Conservation (phyloP, 2,888 invertebrate species). For the Sphaerophoria taeniata region DNA sequence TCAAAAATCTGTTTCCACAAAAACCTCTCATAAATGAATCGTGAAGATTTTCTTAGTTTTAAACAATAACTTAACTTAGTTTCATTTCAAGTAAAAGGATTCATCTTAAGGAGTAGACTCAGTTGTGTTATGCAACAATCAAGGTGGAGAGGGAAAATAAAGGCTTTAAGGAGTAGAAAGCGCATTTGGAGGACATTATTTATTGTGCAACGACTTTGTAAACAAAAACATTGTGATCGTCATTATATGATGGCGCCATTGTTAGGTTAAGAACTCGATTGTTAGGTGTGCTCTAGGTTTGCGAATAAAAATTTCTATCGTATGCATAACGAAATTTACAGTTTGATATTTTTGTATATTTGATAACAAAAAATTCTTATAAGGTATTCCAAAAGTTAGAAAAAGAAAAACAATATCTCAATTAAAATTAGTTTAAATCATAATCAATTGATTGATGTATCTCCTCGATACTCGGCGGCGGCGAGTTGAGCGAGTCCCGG, state of each 20-base stretch:
- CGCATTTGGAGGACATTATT: slow-evolving; percentile 6
- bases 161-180: neutral
- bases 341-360: slow-evolving; percentile 44
- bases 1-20: slow-evolving; percentile 39
- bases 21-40: slow-evolving; percentile 23
- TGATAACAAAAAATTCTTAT: slow-evolving; percentile 47
- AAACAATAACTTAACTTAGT: neutral
- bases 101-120: slow-evolving; percentile 18
- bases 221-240: slow-evolving; percentile 15
- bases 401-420: slow-evolving; percentile 18
- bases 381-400: slow-evolving; percentile 44
- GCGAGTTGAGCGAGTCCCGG: slow-evolving; percentile 46
- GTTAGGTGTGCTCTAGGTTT: slow-evolving; percentile 50
- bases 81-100: slow-evolving; percentile 35
- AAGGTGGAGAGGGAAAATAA: neutral
- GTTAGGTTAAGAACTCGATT: slow-evolving; percentile 28
- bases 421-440: slow-evolving; percentile 57
- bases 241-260: slow-evolving; percentile 29
- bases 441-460: slow-evolving; percentile 63
- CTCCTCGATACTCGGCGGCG: slow-evolving; percentile 41
- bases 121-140: slow-evolving; percentile 15
- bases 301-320: slow-evolving; percentile 11
- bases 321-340: slow-evolving; percentile 64
- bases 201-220: slow-evolving; percentile 40
- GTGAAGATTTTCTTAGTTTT: slow-evolving; percentile 14